Evolutionary conservation across 2,113 vertebrate species (phyloP).

Genomic region (Axis porcinus): DNA sequence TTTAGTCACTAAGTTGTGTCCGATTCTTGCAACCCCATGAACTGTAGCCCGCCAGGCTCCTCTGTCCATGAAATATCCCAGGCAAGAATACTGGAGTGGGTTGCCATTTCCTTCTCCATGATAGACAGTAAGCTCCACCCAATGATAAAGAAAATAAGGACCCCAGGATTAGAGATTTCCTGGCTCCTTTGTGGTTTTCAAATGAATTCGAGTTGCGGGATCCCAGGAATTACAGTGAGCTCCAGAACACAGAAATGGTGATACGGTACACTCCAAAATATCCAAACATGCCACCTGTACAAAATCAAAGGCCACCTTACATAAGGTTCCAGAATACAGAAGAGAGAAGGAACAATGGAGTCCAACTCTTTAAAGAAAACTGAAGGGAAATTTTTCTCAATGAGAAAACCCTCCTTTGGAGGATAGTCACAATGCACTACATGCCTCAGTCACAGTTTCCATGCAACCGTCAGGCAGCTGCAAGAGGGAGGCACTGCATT

Average conservation of each 20-base stretch:
- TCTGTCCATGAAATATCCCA: not conserved
- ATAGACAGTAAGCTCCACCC: not conserved
- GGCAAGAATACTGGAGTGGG: not conserved
- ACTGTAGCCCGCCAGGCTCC: not conserved
- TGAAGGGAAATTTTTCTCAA: not conserved
- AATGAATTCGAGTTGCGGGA: fast-evolving
- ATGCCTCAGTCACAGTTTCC: not conserved
- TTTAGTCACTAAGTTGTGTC: not conserved
- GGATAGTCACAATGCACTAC: not conserved
- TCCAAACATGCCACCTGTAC: not conserved
- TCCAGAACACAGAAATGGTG: not conserved
- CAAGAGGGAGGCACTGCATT: not conserved
- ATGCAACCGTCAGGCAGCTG: not conserved
- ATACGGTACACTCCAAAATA: not conserved
- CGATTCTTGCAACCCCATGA: not conserved
- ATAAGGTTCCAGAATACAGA: not conserved
- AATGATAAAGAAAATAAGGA: not conserved
- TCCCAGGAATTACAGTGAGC: too few species aligned
- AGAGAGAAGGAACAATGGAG: not conserved
- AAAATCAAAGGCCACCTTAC: not conserved
- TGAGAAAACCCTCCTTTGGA: not conserved
- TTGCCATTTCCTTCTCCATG: not conserved
- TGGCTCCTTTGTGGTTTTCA: not conserved
- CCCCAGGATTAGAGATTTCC: not conserved
- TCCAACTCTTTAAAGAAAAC: not conserved